These are phyloP conservation scores for Leistus spinibarbis DNA, from an alignment of 2,888 invertebrate genomes.

Conservation along the genomic window DNA sequence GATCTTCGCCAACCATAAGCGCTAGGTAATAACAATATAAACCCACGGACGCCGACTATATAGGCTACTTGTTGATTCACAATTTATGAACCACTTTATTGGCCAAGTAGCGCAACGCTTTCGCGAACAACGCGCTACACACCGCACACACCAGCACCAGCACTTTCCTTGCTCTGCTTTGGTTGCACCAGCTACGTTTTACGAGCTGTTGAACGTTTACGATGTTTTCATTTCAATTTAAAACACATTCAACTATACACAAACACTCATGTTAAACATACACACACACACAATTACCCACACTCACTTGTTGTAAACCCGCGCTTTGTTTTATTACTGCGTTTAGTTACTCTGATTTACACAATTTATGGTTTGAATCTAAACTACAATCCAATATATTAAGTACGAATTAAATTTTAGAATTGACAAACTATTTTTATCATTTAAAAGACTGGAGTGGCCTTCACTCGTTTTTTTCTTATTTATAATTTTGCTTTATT, in stretches of 20 bases:
- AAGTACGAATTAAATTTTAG: no score
- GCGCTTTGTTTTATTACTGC: background rate
- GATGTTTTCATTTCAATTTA: constrained; percentile 10
- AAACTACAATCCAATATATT: background rate
- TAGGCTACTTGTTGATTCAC: constrained; percentile 60
- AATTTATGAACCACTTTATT: constrained; percentile 56
- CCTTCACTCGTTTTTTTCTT: no score
- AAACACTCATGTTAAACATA: background rate
- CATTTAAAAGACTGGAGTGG: no score
- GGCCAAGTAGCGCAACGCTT: constrained; percentile 33
- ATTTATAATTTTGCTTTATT: no score
- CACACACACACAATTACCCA: background rate
- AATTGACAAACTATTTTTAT: no score
- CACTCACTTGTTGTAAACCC: background rate
- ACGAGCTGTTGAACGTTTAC: constrained; percentile 19
- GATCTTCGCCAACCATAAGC: constrained; percentile 56
- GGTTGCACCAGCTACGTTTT: constrained; percentile 8
- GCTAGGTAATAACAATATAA: constrained; percentile 60
- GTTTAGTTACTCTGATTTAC: background rate
- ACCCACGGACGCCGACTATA: constrained; percentile 52
- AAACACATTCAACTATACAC: background rate
- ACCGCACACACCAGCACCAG: constrained; percentile 12
- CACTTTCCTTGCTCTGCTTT: background rate
- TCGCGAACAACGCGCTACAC: constrained; percentile 2
- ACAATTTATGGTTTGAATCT: no score